Percentiles rank a stretch among this genome's conserved stretches.
Evolutionary conservation across 2,113 vertebrate genomes (phyloP).

Genomic region (Oxyura jamaicensis): DNA sequence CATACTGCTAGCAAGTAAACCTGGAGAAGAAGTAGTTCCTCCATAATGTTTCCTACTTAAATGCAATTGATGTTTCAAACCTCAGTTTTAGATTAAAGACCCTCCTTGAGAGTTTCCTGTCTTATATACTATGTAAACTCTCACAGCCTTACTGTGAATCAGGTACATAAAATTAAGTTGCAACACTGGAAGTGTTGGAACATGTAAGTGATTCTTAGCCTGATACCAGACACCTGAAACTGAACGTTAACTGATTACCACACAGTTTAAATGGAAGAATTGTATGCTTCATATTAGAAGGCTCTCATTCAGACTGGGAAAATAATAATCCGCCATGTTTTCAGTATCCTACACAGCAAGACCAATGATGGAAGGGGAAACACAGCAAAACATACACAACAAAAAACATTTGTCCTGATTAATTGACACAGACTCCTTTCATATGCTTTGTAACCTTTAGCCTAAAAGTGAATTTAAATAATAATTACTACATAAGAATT

Average conservation of each 20-base stretch:
- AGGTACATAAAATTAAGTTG: background rate
- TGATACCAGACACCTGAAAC: background rate
- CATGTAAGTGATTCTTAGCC: background rate
- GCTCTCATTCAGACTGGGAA: background rate
- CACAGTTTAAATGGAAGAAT: background rate
- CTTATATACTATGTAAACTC: background rate
- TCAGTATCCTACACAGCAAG: background rate
- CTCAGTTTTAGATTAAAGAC: background rate
- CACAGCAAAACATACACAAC: background rate
- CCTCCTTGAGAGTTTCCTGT: background rate
- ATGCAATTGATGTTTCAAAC: background rate
- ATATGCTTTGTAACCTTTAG: background rate
- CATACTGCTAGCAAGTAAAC: background rate
- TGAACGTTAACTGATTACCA: background rate
- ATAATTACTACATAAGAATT: background rate
- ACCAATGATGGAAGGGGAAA: background rate
- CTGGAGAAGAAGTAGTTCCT: background rate
- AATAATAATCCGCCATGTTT: background rate
- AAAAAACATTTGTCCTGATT: background rate
- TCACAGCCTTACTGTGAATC: background rate
- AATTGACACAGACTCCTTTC: background rate
- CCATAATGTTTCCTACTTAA: background rate
- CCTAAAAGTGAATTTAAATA: background rate
- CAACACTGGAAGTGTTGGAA: background rate
- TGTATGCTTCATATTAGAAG: background rate